phyloP scores from a whole-genome alignment of 2,888 invertebrate species.

The Coleophora flavipennella region DNA sequence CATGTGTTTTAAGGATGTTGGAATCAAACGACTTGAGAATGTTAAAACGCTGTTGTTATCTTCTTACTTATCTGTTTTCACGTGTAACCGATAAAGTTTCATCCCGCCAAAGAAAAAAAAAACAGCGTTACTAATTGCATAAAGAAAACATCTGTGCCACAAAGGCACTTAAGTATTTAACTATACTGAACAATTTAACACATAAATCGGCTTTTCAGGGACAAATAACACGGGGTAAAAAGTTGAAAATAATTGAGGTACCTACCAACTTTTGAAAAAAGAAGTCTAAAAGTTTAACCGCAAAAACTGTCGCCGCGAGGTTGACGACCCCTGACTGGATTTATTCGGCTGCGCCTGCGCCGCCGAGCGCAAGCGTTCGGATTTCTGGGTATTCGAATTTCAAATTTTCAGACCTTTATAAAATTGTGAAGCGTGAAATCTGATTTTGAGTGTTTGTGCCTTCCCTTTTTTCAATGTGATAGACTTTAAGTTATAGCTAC shows the following conservation, averaged over 20 bases:
- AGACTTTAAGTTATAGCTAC: background rate
- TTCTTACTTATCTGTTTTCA: no score
- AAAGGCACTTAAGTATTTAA: conserved; percentile 5
- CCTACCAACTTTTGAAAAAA: conserved; percentile 43
- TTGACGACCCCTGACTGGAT: conserved; percentile 47
- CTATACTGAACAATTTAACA: conserved; percentile 40
- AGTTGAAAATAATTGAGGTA: conserved; percentile 64
- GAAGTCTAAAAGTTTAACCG: conserved; percentile 50
- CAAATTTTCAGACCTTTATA: conserved; percentile 62
- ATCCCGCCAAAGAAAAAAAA: no score
- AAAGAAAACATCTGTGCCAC: background rate
- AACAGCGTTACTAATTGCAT: background rate
- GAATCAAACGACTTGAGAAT: no score
- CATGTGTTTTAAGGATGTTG: no score
- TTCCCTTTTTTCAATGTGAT: no score
- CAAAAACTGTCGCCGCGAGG: conserved; percentile 62
- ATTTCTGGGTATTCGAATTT: conserved; percentile 63
- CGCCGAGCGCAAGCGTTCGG: conserved; percentile 21
- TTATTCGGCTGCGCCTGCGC: conserved; percentile 46
- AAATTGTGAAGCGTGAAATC: conserved; percentile 46
- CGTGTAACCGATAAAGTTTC: no score
- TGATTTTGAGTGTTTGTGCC: conserved; percentile 4
- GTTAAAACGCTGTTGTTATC: no score
- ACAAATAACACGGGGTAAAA: conserved; percentile 46
- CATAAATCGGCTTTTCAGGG: conserved; percentile 45